Percentiles rank a stretch among this genome's conserved stretches.
phyloP scores from a whole-genome alignment of 2,797 vertebrate species.

The Brotogeris chrysoptera region DNA sequence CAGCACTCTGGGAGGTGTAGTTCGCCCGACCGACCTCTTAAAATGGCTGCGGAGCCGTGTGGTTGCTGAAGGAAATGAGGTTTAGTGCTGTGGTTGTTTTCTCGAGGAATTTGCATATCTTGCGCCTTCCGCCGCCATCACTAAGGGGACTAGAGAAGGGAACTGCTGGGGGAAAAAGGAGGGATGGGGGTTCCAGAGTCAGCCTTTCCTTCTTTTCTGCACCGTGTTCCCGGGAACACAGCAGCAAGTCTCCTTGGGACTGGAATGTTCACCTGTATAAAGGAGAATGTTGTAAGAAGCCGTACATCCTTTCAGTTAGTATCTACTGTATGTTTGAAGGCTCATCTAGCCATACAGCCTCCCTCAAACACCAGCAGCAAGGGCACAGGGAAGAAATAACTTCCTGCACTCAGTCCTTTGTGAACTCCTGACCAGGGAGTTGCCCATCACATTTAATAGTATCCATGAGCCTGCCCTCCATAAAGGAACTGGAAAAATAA shows the following conservation, averaged over 20 bases:
- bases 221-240: fast-evolving
- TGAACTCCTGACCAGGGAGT: too few species aligned
- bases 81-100: not conserved
- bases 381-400: not conserved
- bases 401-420: not conserved
- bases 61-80: fast-evolving
- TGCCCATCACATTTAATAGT: fast-evolving
- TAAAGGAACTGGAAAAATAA: not conserved
- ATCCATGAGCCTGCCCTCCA: not conserved
- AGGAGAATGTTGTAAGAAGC: not conserved
- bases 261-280: not conserved
- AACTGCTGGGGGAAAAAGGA: too few species aligned
- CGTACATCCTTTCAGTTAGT: too few species aligned
- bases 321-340: fast-evolving
- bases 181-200: not conserved
- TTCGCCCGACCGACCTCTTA: not conserved
- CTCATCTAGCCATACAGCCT: too few species aligned
- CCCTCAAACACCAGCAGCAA: fast-evolving
- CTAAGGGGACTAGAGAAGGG: not conserved
- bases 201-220: not conserved
- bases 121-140: too few species aligned
- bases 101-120: fast-evolving
- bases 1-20: constrained; percentile 44
- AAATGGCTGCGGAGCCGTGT: not conserved
- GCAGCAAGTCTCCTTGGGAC: fast-evolving